Base-by-base conservation (phyloP, 2,113 vertebrate species). In the Ptyas mucosa region DNA sequence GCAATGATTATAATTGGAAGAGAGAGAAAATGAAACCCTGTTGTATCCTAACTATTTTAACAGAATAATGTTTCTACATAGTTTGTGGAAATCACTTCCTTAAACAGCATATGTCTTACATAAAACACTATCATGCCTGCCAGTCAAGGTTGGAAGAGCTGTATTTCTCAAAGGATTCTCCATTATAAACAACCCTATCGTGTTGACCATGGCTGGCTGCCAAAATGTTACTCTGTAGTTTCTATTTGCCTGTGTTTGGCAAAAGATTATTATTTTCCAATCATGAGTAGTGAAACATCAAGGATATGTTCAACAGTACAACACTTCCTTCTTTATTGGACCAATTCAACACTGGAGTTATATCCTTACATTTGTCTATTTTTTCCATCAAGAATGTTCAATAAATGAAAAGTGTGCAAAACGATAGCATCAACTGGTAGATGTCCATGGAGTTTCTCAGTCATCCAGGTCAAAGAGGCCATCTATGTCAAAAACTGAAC, bases 41-140 rank as follows among this genome's bases (percentile, higher is more conserved):
- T 24, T 52, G 20, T 91, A 95, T 92, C 54, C 57, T 29, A 91
- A 8, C 43, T 87, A 92, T 94, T 94, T 94, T 52, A 64, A 94
- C 94, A 85, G n/a, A 89, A 89, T 88, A 95, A 90, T 29, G 43
- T 92, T 94, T 91, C 91, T n/a, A 0, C 1, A 5, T 58, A 85
- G 92, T 91, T 53, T 87, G 81, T 93, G 90, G 89, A 89, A 93
- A 54, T 26, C 0, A 26, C 46, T 90, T 81, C 29, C 39, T 14
- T 39, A 86, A 90, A 49, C 49, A 12, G 26, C 53, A 51, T 54
- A 26, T 54, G 58, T 87, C 96, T 95, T 85, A 94, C 95, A 93
- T 75, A 92, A 95, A 96, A 91, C 93, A 95, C 91, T 92, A 86
- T 87, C 92, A 52, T 61, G 43, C 53, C 29, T 89, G 91, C 92